Evolutionary conservation across 1,140 invertebrate genomes (phyloP).

Genomic region (Paralvinella palmiformis): DNA sequence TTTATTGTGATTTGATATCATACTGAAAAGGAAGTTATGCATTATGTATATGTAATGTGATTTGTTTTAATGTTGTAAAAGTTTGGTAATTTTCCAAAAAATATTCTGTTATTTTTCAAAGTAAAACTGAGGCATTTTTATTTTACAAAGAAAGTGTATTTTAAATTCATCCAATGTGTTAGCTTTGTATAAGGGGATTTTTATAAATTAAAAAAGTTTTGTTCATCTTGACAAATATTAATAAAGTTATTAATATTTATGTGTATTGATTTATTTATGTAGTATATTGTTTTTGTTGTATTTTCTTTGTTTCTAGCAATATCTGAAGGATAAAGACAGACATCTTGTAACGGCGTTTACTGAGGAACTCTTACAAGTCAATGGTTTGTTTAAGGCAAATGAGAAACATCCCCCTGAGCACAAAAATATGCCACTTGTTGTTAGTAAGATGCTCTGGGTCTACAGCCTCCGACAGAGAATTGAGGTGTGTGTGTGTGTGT

Average conservation of each 20-base stretch:
- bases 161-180: no score
- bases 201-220: no score
- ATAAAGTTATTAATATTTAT: not conserved
- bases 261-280: not conserved
- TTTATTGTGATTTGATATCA: no score
- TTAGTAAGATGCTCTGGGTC: constrained; percentile 46
- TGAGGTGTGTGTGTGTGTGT: constrained; percentile 26
- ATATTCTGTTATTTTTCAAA: no score
- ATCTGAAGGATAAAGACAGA: constrained; percentile 41
- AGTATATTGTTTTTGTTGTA: not conserved
- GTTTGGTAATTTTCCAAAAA: no score
- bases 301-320: constrained; percentile 23
- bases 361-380: constrained; percentile 37
- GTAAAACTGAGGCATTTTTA: no score
- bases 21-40: no score
- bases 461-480: constrained; percentile 41
- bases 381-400: constrained; percentile 32
- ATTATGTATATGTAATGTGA: no score
- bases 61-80: no score
- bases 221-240: no score
- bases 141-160: no score
- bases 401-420: constrained; percentile 35
- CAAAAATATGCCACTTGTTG: constrained; percentile 43
- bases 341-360: constrained; percentile 36
- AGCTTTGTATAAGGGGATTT: no score